These are phyloP conservation scores for Bombus pascuorum DNA, from an alignment of 1,140 invertebrate genomes.

Conservation along the genomic window DNA sequence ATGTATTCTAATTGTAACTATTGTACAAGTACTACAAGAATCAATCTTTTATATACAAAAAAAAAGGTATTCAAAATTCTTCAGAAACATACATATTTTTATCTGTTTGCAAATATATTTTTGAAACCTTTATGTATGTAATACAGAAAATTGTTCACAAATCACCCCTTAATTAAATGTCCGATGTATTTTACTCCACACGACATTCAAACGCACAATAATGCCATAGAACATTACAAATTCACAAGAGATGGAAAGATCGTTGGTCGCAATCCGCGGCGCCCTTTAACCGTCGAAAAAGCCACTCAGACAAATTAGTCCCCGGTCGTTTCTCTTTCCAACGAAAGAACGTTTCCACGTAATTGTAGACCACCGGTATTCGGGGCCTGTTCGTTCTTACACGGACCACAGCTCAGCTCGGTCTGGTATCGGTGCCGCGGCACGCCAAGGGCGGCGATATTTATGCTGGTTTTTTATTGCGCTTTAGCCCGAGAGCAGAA, in stretches of 20 bases:
- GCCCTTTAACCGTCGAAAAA: constrained; percentile 71
- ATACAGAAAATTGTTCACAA: background rate
- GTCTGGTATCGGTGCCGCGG: constrained; percentile 38
- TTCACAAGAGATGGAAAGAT: background rate
- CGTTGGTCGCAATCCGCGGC: constrained; percentile 12
- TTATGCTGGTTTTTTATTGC: constrained; percentile 81
- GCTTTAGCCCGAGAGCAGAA: constrained; percentile 75
- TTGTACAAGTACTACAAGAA: background rate
- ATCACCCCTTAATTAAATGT: background rate
- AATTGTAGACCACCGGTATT: constrained; percentile 49
- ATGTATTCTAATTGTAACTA: no score
- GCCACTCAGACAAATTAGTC: constrained; percentile 82
- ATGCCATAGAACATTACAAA: background rate
- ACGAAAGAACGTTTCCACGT: constrained; percentile 49
- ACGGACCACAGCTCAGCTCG: constrained; percentile 33
- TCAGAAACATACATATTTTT: background rate
- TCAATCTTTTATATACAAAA: background rate
- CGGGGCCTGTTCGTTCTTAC: constrained; percentile 70
- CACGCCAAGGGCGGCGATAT: constrained; percentile 69
- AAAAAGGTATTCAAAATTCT: background rate
- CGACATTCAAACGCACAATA: background rate
- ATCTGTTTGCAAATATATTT: background rate
- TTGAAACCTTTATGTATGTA: background rate
- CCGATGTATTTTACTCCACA: background rate
- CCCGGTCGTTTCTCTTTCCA: constrained; percentile 28